Conservation (phyloP, 2,113 vertebrate genomes). For the Ginglymostoma cirratum region DNA sequence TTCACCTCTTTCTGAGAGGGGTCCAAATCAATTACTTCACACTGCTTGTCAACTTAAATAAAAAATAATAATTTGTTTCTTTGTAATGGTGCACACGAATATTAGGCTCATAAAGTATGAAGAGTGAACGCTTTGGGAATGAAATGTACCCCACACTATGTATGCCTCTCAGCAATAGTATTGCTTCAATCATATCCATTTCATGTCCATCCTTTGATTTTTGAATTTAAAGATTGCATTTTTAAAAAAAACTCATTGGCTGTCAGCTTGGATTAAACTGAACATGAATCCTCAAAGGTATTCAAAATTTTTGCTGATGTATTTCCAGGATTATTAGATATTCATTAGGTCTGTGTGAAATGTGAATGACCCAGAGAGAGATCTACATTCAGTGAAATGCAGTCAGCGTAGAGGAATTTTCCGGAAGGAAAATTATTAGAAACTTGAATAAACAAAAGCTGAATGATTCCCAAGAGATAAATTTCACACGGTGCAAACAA, state of each 20-base stretch:
- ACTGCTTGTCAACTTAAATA: constrained; percentile 55
- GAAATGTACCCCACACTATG: constrained; percentile 49
- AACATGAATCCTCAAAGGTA: constrained; percentile 37
- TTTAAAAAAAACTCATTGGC: neutral
- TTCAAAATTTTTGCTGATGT: neutral
- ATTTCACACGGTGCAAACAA: neutral
- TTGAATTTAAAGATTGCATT: constrained; percentile 40
- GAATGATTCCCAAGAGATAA: neutral
- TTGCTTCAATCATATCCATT: constrained; percentile 44
- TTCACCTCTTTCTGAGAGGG: constrained; percentile 44
- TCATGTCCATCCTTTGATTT: constrained; percentile 41
- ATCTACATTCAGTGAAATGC: neutral
- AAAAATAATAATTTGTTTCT: constrained; percentile 66
- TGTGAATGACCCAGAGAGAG: neutral
- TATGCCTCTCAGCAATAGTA: constrained; percentile 47
- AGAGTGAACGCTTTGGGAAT: constrained; percentile 58
- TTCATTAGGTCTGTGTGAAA: constrained; percentile 4
- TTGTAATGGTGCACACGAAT: constrained; percentile 54
- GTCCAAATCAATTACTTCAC: constrained; percentile 48
- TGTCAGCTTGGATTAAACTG: constrained; percentile 7
- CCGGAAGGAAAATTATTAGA: neutral
- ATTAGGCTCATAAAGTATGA: constrained; percentile 69
- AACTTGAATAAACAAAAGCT: constrained; percentile 4
- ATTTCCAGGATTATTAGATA: neutral
- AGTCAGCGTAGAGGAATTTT: neutral